These are phyloP conservation scores for Rafetus swinhoei DNA, from an alignment of 2,113 vertebrate species.

Conservation along the genomic window DNA sequence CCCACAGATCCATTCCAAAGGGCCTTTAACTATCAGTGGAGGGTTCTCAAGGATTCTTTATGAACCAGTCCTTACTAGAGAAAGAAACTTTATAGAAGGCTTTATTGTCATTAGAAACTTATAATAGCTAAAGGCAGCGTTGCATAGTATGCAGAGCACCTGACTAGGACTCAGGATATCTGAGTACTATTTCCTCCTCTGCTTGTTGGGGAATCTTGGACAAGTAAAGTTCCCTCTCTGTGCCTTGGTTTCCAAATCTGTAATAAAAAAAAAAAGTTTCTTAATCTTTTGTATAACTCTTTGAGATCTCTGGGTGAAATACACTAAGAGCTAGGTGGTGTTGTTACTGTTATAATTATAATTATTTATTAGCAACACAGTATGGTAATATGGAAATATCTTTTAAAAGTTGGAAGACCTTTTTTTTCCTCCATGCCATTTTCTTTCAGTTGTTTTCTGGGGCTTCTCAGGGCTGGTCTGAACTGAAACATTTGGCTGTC, in stretches of 20 bases:
- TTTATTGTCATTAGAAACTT: constrained; percentile 2
- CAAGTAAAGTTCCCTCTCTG: neutral
- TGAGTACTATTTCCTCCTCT: neutral
- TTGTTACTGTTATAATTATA: neutral
- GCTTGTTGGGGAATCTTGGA: neutral
- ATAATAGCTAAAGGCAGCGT: neutral
- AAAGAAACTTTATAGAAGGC: neutral
- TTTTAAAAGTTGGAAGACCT: neutral
- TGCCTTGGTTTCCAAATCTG: neutral
- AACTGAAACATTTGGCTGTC: too few species aligned
- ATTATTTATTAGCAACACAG: neutral
- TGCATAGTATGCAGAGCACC: neutral
- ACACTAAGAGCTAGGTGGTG: neutral
- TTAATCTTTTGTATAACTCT: neutral
- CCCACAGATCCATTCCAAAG: neutral
- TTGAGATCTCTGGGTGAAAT: neutral
- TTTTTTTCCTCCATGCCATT: neutral
- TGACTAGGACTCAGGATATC: neutral
- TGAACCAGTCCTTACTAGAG: neutral
- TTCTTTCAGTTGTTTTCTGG: too few species aligned
- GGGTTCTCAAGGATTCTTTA: neutral
- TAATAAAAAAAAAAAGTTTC: neutral
- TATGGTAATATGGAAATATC: neutral
- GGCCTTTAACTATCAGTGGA: neutral
- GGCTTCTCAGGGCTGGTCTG: too few species aligned